Conservation (phyloP, 2,888 invertebrate species). For the Anoplius nigerrimus region DNA sequence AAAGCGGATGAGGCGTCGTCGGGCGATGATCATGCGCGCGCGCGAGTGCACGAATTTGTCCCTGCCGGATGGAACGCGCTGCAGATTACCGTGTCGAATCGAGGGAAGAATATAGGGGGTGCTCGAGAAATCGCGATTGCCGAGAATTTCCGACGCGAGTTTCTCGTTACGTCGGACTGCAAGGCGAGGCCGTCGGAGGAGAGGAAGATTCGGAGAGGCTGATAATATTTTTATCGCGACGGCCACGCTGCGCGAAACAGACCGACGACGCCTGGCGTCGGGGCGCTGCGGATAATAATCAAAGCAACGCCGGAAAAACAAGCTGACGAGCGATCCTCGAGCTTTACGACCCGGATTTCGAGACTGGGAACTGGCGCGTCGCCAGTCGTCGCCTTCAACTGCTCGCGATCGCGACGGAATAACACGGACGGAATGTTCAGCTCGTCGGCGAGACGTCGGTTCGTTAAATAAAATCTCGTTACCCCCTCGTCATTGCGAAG, state of each 20-base stretch:
- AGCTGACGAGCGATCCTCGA: slow-evolving; percentile 35
- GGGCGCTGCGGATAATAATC: slow-evolving; percentile 43
- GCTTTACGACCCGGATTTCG: slow-evolving; percentile 48
- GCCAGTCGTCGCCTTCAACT: slow-evolving; percentile 35
- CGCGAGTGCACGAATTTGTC: too few relatives aligned
- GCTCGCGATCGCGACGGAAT: slow-evolving; percentile 20
- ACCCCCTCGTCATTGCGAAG: not conserved
- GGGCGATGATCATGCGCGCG: too few relatives aligned
- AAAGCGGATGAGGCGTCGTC: too few relatives aligned
- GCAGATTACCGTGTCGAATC: too few relatives aligned
- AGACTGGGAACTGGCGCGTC: slow-evolving; percentile 35
- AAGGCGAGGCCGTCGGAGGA: too few relatives aligned
- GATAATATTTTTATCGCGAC: slow-evolving; percentile 35
- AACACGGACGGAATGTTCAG: slow-evolving; percentile 27
- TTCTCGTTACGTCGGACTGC: not conserved
- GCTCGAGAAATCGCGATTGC: not conserved
- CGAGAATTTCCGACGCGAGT: not conserved
- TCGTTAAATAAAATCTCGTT: slow-evolving; percentile 33
- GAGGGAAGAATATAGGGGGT: not conserved
- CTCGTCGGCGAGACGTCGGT: too few relatives aligned
- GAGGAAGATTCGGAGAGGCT: slow-evolving; percentile 5
- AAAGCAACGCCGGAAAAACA: slow-evolving; percentile 46
- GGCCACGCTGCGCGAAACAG: slow-evolving; percentile 24
- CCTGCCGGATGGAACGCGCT: too few relatives aligned
- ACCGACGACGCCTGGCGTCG: slow-evolving; percentile 40